phyloP scores from a whole-genome alignment of 2,113 vertebrate species.

The Lophius piscatorius region DNA sequence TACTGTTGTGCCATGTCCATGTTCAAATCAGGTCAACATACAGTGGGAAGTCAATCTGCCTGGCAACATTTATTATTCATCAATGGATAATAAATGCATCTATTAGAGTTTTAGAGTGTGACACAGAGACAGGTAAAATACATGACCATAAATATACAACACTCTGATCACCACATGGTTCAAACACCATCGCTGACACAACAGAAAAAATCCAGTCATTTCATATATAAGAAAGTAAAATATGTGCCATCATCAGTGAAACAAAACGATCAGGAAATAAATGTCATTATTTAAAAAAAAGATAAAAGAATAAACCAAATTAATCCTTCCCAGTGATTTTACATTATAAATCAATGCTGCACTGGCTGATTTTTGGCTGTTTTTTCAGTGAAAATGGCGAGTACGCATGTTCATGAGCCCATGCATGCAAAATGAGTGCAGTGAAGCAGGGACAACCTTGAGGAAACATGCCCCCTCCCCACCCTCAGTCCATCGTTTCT shows the following conservation, averaged over 20 bases:
- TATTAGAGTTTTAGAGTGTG: too few species aligned
- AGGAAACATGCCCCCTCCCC: conserved; percentile 47
- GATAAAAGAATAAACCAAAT: background rate
- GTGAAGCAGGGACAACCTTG: conserved; percentile 62
- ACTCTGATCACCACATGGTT: too few species aligned
- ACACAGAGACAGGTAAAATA: too few species aligned
- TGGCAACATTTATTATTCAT: background rate
- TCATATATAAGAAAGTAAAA: conserved; percentile 2
- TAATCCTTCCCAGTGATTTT: background rate
- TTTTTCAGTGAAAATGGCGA: background rate
- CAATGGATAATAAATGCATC: too few species aligned
- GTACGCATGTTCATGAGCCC: conserved; percentile 1
- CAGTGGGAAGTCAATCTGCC: conserved; percentile 21
- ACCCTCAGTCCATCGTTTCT: conserved; percentile 41
- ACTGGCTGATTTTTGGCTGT: background rate
- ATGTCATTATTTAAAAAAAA: background rate
- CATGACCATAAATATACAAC: too few species aligned
- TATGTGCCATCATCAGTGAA: background rate
- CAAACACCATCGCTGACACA: too few species aligned
- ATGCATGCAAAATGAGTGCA: conserved; percentile 31
- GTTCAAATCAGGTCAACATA: conserved; percentile 32
- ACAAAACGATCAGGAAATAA: background rate
- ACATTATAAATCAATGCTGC: conserved; percentile 1
- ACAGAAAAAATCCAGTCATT: background rate
- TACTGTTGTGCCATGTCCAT: conserved; percentile 3